Evolutionary conservation across 1,140 invertebrate species (phyloP), one percentile per base, ranked within the genome.

Genomic region (Drosophila mojavensis): DNA sequence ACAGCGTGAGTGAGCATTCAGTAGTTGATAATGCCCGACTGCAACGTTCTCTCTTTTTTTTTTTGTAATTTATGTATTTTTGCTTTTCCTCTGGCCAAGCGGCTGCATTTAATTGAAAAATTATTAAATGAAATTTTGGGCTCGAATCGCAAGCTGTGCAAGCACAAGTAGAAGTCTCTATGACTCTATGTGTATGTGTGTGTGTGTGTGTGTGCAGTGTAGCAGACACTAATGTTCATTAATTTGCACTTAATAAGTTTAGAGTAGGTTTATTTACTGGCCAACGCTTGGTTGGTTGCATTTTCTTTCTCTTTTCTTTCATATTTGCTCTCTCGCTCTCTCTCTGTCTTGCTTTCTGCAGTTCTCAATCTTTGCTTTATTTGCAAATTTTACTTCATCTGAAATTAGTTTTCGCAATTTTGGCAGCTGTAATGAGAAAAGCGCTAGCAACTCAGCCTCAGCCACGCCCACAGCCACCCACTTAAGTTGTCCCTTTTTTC

Each of bases 191-290:
- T n/a, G n/a, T n/a, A n/a, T n/a, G n/a, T 59, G 26, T 65, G 26
- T 30, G 26, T 64, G 33, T 30, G 13, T 41, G 41, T 53, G 69
- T 53, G 70, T 66, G 75, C 54, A 74, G 59, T 66, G 24, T 66
- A 53, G 68, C 67, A 82, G 61, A 72, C 71, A 72, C 82, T 86
- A 86, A 86, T 86, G 82, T 88, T 86, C 82, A 86, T 86, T 86
- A 86, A 86, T 86, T 88, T 86, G 82, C 82, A 86, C 82, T 86
- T 86, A 86, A 86, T 86, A 86, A 86, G 75, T 86, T 86, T 88
- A 79, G 79, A 88, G 79, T 82, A 74, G 75, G 74, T 86, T 82
- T 86, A 81, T 81, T 86, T 75, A 17, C 78, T 56, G 70, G 69
- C 33, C 47, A 67, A 56, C 67, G 39, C 75, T 55, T 20, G 33